Base-by-base conservation (phyloP, 2,113 vertebrate genomes). In the Aegithalos caudatus region DNA sequence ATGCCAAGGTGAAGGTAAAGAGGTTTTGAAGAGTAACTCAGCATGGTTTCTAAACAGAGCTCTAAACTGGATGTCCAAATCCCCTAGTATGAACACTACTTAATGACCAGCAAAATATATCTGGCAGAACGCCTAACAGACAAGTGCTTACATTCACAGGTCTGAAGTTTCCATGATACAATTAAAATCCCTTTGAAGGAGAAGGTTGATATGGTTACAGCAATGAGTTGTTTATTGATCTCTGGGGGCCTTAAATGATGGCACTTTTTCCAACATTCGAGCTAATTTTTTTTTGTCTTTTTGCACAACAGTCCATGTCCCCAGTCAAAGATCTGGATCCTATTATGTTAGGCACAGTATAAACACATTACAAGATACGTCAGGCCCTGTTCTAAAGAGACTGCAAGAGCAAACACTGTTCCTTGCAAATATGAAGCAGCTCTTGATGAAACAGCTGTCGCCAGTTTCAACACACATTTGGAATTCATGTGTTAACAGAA, bases 361-460 rank as follows among this genome's bases (percentile, higher is more conserved):
- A 90, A 95, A 96, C 81, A 79, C 90, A 91, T 88, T 45, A 83
- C 23, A 89, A 85, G 71, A 38, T 58, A 85, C n/a, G 51, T 86
- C 92, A 95, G 88, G 53, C 40, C 47, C 81, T 47, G 45, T 25
- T 87, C 76, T 94, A 79, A 91, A 95, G n/a, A 45, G 81, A 50
- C 77, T 61, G 85, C 54, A 94, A 94, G 48, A 93, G 61, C 77
- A 94, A 96, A 96, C 80, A 84, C 13, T 27, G 65, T 11, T 77
- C 62, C 58, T 88, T 6, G 1, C 89, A 90, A 94, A 96, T 81
- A 85, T 3, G 31, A 61, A 91, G 53, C 78, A 31, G 44, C 60
- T 70, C 85, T 73, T 90, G 80, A 78, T 93, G 88, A 94, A 94
- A 94, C 88, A 92, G 78, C 87, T 88, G 91, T 70, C 40, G 4